Base-by-base conservation (phyloP, 2,888 invertebrate genomes). In the Tetranychus truncatus region DNA sequence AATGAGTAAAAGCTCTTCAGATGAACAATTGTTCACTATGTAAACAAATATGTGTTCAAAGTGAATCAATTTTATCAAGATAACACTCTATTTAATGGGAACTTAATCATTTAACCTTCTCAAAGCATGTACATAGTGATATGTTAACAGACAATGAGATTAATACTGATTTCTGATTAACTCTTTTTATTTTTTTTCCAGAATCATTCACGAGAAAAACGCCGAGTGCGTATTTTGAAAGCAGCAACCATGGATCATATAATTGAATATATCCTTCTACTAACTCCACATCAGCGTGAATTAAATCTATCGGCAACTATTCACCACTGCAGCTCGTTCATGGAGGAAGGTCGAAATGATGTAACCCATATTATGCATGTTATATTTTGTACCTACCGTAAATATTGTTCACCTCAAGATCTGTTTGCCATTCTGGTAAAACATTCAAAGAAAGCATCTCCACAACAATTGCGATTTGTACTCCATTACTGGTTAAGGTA, bases 161-260 rank as follows among this genome's bases (percentile, higher is more conserved):
- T 45, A 11, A 21, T 69, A 69, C 18, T 24, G 11, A 11, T 69
- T 24, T 20, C 20, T 69, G 9, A 69, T 69, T 21, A 5, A 6
- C 20, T 21, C 20, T 9, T 20, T 21, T 69, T 69, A 11, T n/a
- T n/a, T 69, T 69, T 20, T 20, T 21, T 20, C n/a, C 34, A 93
- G 74, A 95, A 95, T 83, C 85, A 99, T 83, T 96, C 97, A 88
- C 99, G 99, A 97, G 95, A 96, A 85, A 95, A 95, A 69, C 93
- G 95, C 78, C 88, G 93, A 78, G 93, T 95, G 78, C 89, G 93
- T 77, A 91, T 94, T 82, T 76, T 99, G 79, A 96, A 96, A 85
- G 95, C 95, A 20, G 99, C 95, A 75, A 94, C 95, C 4, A 87
- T 97, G 80, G 90, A 92, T 81, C 89, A 91, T 80, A 87, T 99